A percentile compares a stretch with the other conserved stretches of the same genome.
phyloP scores from a whole-genome alignment of 2,888 invertebrate genomes.

The Drepanosiphum platanoidis region DNA sequence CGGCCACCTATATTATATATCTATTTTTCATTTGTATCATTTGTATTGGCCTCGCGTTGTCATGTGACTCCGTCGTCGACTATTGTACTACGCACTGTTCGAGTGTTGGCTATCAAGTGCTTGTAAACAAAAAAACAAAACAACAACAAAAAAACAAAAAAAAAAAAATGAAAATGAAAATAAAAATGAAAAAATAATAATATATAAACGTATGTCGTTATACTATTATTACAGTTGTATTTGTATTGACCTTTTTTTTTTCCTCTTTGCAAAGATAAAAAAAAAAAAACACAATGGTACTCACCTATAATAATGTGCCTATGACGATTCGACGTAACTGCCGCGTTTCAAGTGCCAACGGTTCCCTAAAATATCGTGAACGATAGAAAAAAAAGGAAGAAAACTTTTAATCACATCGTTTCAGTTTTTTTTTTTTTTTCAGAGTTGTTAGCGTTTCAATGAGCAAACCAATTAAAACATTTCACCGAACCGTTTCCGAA shows the following conservation, averaged over 20 bases:
- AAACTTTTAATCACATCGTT: too few species aligned
- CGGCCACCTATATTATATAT: not conserved
- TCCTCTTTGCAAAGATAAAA: not conserved
- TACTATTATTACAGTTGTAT: slow-evolving; percentile 9
- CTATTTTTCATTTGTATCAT: slow-evolving; percentile 55
- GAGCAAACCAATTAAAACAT: too few species aligned
- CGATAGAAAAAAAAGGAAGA: too few species aligned
- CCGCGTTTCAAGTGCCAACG: too few species aligned
- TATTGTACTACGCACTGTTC: not conserved
- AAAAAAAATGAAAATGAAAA: not conserved
- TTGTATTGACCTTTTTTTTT: not conserved
- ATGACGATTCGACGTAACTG: not conserved
- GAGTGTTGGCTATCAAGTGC: slow-evolving; percentile 34
- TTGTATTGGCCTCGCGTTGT: slow-evolving; percentile 51
- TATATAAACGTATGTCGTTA: slow-evolving; percentile 15
- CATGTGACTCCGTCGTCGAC: slow-evolving; percentile 62
- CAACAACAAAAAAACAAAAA: not conserved
- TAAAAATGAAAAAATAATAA: not conserved
- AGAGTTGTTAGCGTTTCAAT: too few species aligned
- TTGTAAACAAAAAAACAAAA: slow-evolving; percentile 8
- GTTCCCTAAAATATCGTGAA: too few species aligned
- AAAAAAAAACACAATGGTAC: not conserved
- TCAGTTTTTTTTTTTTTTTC: too few species aligned
- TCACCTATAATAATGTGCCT: not conserved
- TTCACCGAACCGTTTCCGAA: too few species aligned